Evolutionary conservation across 1,140 invertebrate genomes (phyloP), one percentile per base, ranked within the genome.

Genomic region (Glossosoma conforme): DNA sequence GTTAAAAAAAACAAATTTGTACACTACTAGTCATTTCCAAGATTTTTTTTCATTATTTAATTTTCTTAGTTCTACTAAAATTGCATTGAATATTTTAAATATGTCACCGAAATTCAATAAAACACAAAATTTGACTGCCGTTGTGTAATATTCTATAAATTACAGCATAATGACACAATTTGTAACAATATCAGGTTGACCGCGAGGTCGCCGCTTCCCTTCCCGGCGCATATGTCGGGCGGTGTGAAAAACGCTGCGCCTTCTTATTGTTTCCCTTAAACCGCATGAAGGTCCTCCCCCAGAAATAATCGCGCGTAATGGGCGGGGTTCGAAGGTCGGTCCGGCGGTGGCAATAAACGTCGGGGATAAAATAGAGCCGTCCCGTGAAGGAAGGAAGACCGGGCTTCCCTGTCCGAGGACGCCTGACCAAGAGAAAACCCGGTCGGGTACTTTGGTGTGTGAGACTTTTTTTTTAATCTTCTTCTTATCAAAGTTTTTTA

Each of bases 321-420:
- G 56, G 56, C 36, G 40, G 56, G 32, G 56, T 52, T 30, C 52
- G 28, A 35, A 51, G 56, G 56, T 58, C 56, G 52, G 46, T 3
- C 13, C 51, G 35, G 38, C 46, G 51, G 35, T 15, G 21, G 52
- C 44, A 38, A 54, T 58, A 58, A 58, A 50, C 56, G 51, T 54
- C 52, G 28, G 56, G 41, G 47, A 36, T 35, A 45, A 47, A 54
- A 54, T 54, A 47, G 47, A 43, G 44, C 54, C 30, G 52, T 21
- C 41, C 44, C 19, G 21, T 9, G 43, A 24, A 13, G 35, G 40
- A 24, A 38, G 38, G 36, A 19, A 52, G 13, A 11, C 28, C 17
- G 49, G 44, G 17, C 42, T 33, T 49, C 25, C 18, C 30, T 28
- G 43, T 32, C 17, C 22, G 19, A 41, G 36, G 42, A 18, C 36